Base-by-base conservation (phyloP, 2,113 vertebrate species). In the pig (Sus scrofa) region DNA sequence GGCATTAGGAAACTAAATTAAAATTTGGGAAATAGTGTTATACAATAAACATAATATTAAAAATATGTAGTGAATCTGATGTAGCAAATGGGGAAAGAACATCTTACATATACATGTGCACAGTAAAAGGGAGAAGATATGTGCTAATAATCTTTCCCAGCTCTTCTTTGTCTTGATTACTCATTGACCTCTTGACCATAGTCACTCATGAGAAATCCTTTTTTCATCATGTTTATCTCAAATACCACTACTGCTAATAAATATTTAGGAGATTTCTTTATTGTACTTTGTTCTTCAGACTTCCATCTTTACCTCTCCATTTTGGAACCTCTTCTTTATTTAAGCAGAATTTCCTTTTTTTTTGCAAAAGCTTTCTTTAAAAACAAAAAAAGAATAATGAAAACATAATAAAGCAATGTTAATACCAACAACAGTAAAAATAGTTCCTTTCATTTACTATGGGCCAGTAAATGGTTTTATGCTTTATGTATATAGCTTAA, bases 261-360 rank as follows among this genome's bases (percentile, higher is more conserved):
- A 56, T 27, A 86, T 63, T 87, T 58, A 13, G 13, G 32, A 60
- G 50, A 11, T 74, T 26, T n/a, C 9, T 70, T 58, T 58, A 68
- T 22, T 56, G 26, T 16, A 3, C 50, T 62, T 71, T 87, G 1
- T 20, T 30, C 60, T 82, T 65, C 7, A 20, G 62, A n/a, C 1
- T 26, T 39, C 37, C 18, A 19, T 32, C 12, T 30, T 71, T 56
- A 26, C 10, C 7, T 92, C n/a, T 54, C 0, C 2, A 68, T 70
- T 6, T 30, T n/a, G 18, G 12, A 7, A 67, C 0, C 30, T 77
- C 7, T 5, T 7, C 37, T 74, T 1, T 27, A 34, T 1, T 1
- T 37, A 52, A 15, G 22, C 6, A 44, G 13, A 65, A 62, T 92
- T 56, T 85, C 16, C 22, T 79, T 32, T 32, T 82, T 16, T 60